Evolutionary conservation across 2,797 vertebrate genomes (phyloP).

Genomic region (Thripadectes ignobilis): DNA sequence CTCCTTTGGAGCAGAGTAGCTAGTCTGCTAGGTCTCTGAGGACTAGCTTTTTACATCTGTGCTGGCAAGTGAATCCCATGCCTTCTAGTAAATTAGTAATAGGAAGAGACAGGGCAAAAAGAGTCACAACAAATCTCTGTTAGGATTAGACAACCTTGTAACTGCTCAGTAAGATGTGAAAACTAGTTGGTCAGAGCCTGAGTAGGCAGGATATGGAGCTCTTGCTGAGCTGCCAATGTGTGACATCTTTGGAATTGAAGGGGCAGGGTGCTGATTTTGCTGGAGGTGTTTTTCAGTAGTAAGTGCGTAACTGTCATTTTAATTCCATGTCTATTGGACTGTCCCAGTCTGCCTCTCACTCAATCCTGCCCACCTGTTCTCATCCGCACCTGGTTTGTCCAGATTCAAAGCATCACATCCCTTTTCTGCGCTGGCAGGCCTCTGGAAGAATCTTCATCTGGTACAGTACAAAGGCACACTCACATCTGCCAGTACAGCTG

Average conservation of each 20-base stretch:
- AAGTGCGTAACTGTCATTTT: not conserved
- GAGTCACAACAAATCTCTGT: not conserved
- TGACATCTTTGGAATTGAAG: not conserved
- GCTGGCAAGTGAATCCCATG: not conserved
- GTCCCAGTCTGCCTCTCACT: not conserved
- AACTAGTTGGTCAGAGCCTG: not conserved
- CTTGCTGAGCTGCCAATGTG: not conserved
- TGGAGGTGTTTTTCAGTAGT: not conserved
- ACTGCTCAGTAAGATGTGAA: not conserved
- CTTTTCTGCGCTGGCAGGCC: not conserved
- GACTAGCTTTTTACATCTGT: not conserved
- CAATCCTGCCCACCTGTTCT: not conserved
- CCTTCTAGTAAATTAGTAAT: not conserved
- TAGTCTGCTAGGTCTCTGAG: not conserved
- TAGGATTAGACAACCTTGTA: not conserved
- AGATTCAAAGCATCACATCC: not conserved
- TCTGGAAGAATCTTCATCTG: not conserved
- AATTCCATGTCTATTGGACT: not conserved
- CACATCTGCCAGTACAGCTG: not conserved
- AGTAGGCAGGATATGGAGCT: not conserved
- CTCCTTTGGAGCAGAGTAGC: not conserved
- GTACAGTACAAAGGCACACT: not conserved
- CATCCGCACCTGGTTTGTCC: accelerated
- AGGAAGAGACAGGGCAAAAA: not conserved
- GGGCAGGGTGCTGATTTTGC: not conserved